Conservation (phyloP, 2,113 vertebrate species). For the Scophthalmus maximus region DNA sequence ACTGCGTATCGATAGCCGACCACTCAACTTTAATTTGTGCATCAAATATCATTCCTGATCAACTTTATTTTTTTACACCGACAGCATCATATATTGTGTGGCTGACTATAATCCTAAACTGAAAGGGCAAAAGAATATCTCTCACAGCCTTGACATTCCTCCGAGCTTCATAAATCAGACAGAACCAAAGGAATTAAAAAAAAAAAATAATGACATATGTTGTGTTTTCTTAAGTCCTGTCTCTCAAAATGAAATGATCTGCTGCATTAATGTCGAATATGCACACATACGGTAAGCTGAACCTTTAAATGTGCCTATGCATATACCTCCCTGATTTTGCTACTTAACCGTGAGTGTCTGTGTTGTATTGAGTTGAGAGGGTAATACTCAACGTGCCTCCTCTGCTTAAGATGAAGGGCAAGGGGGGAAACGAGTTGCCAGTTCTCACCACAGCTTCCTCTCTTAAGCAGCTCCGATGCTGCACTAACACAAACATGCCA, state of each 20-base stretch:
- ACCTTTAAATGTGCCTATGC: background rate
- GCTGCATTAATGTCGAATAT: background rate
- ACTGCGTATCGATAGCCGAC: constrained; percentile 22
- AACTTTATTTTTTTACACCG: constrained; percentile 39
- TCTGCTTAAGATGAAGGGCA: constrained; percentile 50
- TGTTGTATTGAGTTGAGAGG: constrained; percentile 37
- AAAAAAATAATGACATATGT: background rate
- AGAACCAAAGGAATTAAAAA: constrained; percentile 9
- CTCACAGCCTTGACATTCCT: constrained; percentile 33
- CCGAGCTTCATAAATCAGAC: constrained; percentile 37
- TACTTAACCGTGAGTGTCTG: constrained; percentile 22
- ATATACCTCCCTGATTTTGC: constrained; percentile 15
- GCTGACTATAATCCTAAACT: constrained; percentile 18
- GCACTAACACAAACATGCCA: constrained; percentile 57
- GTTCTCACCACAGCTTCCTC: constrained; percentile 69
- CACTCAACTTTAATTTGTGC: constrained; percentile 36
- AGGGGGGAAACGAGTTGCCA: constrained; percentile 42
- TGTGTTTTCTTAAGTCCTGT: background rate
- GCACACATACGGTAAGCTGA: background rate
- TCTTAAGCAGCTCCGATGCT: constrained; percentile 59
- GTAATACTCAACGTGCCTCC: constrained; percentile 32
- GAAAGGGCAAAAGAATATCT: constrained; percentile 27
- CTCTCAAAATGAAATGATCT: constrained; percentile 11
- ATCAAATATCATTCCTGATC: constrained; percentile 51
- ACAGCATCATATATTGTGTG: constrained; percentile 34